Percentiles rank a stretch among this genome's conserved stretches.
Conservation (phyloP, 2,888 invertebrate genomes). For the Sesia bembeciformis region DNA sequence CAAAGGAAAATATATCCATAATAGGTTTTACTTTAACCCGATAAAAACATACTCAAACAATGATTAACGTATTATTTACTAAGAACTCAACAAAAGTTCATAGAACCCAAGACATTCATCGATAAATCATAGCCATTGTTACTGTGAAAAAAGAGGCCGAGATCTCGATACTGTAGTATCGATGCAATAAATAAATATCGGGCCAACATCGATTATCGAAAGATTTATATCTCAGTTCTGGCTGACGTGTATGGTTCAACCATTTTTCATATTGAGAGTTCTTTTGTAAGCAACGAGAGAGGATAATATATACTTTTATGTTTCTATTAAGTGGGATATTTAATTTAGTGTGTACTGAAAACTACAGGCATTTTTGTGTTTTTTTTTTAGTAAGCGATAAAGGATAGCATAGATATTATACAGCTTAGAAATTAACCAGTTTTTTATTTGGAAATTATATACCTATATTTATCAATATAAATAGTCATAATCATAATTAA, state of each 20-base stretch:
- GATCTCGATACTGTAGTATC: constrained; percentile 41
- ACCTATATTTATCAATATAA: no score
- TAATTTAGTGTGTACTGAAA: no score
- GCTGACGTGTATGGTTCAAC: constrained; percentile 43
- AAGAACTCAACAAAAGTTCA: constrained; percentile 6
- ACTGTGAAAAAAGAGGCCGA: constrained; percentile 36
- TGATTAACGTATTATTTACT: no score
- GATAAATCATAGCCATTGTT: constrained; percentile 63
- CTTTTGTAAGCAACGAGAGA: constrained; percentile 45
- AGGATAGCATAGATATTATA: no score
- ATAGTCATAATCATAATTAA: no score
- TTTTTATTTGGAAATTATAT: no score
- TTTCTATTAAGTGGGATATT: neutral
- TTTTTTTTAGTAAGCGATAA: no score
- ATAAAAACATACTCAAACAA: no score
- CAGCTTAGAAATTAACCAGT: no score
- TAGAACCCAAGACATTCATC: constrained; percentile 10
- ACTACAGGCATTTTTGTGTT: no score
- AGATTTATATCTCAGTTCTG: constrained; percentile 63
- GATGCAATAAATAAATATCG: constrained; percentile 62
- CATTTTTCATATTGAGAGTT: constrained; percentile 53
- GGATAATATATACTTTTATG: constrained; percentile 23
- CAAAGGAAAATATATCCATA: no score
- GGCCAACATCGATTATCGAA: constrained; percentile 59
- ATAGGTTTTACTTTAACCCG: no score